Percentiles rank a stretch among this genome's conserved stretches.
Evolutionary conservation across 2,797 vertebrate species (phyloP).

Genomic region (Pseudochaenichthys georgianus): DNA sequence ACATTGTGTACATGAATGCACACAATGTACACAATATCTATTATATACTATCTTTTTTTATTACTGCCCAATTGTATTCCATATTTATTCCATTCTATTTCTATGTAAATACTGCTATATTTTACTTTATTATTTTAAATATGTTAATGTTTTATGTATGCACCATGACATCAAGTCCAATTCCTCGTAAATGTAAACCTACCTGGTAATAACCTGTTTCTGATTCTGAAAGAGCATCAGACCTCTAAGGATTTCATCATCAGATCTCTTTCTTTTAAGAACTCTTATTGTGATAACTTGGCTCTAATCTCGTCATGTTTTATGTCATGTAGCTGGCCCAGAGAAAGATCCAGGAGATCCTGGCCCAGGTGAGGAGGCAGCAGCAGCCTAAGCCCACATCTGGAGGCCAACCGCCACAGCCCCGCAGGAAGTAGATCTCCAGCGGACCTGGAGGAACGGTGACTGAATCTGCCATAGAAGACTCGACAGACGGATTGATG

Average conservation of each 20-base stretch:
- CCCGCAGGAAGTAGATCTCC: constrained; percentile 91
- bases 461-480: constrained; percentile 79
- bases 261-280: background rate
- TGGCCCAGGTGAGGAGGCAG: constrained; percentile 98
- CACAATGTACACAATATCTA: too few species aligned
- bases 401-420: constrained; percentile 89
- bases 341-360: constrained; percentile 99
- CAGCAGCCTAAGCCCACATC: constrained; percentile 90
- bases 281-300: background rate
- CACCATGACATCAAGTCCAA: too few species aligned
- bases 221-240: background rate
- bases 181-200: too few species aligned
- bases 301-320: constrained; percentile 3
- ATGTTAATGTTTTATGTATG: too few species aligned
- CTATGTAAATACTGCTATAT: too few species aligned
- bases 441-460: constrained; percentile 65
- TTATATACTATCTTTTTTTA: too few species aligned
- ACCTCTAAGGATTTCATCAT: background rate
- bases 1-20: too few species aligned
- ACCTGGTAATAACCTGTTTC: too few species aligned
- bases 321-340: constrained; percentile 90
- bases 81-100: too few species aligned
- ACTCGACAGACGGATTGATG: constrained; percentile 81
- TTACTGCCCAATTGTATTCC: too few species aligned
- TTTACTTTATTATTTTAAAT: too few species aligned